These are phyloP conservation scores for Anguilla marmorata DNA, from an alignment of 2,797 vertebrate species.

Conservation along the genomic window DNA sequence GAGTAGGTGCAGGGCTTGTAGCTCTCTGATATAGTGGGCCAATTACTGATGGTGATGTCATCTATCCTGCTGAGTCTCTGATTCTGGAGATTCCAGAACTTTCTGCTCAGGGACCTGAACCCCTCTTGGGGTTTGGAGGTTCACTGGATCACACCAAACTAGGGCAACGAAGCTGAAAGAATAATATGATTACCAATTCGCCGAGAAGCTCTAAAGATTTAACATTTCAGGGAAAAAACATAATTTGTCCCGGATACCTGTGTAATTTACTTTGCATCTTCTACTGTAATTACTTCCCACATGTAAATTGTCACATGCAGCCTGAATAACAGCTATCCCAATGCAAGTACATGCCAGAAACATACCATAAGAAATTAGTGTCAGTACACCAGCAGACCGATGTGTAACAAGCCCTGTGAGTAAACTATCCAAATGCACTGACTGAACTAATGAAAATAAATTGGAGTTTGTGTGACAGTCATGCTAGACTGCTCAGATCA, in stretches of 20 bases:
- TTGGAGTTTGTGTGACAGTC: neutral
- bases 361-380: neutral
- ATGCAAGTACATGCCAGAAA: neutral
- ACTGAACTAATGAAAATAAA: neutral
- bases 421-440: neutral
- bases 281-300: neutral
- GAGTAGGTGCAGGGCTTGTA: neutral
- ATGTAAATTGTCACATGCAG: neutral
- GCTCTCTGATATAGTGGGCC: neutral
- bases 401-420: neutral
- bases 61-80: neutral
- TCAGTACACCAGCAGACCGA: neutral
- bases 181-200: neutral
- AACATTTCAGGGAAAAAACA: neutral
- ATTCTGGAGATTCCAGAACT: neutral
- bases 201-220: neutral
- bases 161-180: neutral
- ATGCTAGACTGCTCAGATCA: neutral
- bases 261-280: neutral
- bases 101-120: neutral
- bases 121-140: slow-evolving; percentile 7
- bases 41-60: slow-evolving; percentile 13
- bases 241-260: neutral
- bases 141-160: slow-evolving; percentile 3
- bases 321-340: neutral